Conservation (phyloP, 2,113 vertebrate genomes). For the Podocnemis expansa region DNA sequence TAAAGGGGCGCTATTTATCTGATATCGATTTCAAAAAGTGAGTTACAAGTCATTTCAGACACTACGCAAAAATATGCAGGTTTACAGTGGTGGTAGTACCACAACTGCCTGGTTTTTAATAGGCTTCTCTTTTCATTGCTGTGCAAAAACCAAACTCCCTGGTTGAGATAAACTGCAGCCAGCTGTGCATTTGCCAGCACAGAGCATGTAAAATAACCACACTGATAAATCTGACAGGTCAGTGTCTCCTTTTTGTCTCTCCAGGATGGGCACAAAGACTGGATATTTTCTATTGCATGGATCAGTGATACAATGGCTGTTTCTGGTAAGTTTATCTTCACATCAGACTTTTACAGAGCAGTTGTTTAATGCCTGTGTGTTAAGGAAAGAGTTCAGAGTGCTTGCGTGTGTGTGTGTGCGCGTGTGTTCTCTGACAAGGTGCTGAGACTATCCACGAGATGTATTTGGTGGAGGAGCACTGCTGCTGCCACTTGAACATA, state of each 20-base stretch:
- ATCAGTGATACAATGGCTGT: slow-evolving; percentile 98
- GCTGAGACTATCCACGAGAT: neutral
- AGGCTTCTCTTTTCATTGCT: neutral
- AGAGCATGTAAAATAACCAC: neutral
- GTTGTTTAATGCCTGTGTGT: neutral
- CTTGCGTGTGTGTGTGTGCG: neutral
- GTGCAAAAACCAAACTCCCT: neutral
- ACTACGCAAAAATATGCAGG: neutral
- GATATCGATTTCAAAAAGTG: neutral
- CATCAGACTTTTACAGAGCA: neutral
- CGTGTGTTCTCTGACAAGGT: neutral
- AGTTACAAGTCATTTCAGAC: neutral
- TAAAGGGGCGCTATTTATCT: neutral
- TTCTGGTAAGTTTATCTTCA: slow-evolving; percentile 84
- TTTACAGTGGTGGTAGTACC: neutral
- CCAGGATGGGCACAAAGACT: slow-evolving; percentile 98
- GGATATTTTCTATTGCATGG: slow-evolving; percentile 99
- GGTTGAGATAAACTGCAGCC: neutral
- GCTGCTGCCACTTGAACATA: neutral
- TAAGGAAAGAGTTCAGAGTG: neutral
- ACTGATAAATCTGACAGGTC: neutral
- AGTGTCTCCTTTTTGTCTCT: neutral
- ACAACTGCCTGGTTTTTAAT: neutral
- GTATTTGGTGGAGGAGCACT: neutral
- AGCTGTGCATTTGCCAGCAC: neutral